A percentile compares a stretch with the other conserved stretches of the same genome.
These are phyloP conservation scores for Porites lutea DNA, from an alignment of 64 coral and sea anemone species.

Conservation along the genomic window DNA sequence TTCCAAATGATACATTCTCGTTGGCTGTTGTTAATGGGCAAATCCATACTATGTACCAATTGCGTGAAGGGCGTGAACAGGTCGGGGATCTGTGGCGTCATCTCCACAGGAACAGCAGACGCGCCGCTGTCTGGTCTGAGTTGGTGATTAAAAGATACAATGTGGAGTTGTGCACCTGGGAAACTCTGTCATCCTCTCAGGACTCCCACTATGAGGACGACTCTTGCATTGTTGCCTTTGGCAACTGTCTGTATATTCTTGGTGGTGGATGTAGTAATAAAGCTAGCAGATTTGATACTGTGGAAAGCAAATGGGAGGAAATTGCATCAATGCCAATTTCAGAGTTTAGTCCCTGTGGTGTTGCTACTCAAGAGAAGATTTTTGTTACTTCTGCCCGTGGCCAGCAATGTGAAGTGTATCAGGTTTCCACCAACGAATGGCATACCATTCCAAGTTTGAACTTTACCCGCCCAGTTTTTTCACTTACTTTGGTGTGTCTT, in stretches of 20 bases:
- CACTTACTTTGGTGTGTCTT: constrained; percentile 13
- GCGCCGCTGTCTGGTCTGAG: no score
- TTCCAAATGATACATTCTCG: neutral
- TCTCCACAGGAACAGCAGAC: no score
- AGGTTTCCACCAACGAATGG: neutral
- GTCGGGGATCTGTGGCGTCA: no score
- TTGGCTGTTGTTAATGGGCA: neutral
- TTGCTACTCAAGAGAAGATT: constrained; percentile 23
- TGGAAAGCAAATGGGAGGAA: constrained; percentile 26
- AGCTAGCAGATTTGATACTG: constrained; percentile 60
- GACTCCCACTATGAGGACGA: neutral
- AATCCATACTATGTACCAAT: neutral
- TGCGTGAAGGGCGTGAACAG: no score
- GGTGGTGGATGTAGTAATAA: constrained; percentile 24
- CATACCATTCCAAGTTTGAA: neutral
- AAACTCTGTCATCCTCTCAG: no score
- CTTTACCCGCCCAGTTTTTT: constrained; percentile 22
- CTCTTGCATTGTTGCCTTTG: constrained; percentile 60
- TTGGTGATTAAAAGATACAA: neutral
- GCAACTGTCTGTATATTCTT: constrained; percentile 57
- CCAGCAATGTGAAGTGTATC: constrained; percentile 52
- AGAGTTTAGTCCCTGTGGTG: constrained; percentile 31
- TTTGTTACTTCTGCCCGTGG: constrained; percentile 55
- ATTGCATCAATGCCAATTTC: constrained; percentile 19
- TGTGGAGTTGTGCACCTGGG: neutral